Percentiles rank a stretch among this genome's conserved stretches.
Conservation (phyloP, 1,140 invertebrate genomes). For the Pseudomyrmex pallidus region DNA sequence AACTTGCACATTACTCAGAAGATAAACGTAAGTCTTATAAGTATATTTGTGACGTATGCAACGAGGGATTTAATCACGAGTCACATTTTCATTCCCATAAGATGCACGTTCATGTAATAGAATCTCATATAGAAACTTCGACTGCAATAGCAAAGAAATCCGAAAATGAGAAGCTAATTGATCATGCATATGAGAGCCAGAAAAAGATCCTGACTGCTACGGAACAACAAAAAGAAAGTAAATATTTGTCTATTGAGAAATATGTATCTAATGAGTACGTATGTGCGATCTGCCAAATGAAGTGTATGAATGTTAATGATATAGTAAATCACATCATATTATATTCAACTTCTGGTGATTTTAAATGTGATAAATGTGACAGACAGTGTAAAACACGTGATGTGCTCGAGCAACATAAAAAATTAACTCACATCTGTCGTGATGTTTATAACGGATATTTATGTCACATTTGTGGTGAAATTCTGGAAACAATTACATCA, state of each 20-base stretch:
- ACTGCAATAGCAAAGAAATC: neutral
- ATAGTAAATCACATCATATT: constrained; percentile 63
- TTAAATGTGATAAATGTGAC: constrained; percentile 70
- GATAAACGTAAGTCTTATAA: constrained; percentile 21
- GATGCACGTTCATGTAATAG: constrained; percentile 71
- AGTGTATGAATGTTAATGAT: constrained; percentile 47
- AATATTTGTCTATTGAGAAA: neutral
- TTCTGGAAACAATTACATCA: constrained; percentile 52
- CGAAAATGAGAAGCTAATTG: neutral
- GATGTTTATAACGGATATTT: constrained; percentile 15
- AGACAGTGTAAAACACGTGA: constrained; percentile 49
- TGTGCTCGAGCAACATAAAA: constrained; percentile 64
- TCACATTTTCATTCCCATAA: constrained; percentile 72
- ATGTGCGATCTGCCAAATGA: constrained; percentile 68
- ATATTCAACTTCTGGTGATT: constrained; percentile 70
- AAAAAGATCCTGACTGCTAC: neutral
- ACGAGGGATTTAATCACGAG: constrained; percentile 72
- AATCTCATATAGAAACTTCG: neutral
- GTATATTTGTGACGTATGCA: constrained; percentile 70
- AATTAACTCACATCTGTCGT: constrained; percentile 55
- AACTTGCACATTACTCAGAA: constrained; percentile 66
- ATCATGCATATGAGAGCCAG: neutral
- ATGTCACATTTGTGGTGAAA: constrained; percentile 68
- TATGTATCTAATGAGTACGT: neutral
- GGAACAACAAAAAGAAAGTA: neutral